Conservation (phyloP, 2,797 vertebrate species). For the Chelmon rostratus region DNA sequence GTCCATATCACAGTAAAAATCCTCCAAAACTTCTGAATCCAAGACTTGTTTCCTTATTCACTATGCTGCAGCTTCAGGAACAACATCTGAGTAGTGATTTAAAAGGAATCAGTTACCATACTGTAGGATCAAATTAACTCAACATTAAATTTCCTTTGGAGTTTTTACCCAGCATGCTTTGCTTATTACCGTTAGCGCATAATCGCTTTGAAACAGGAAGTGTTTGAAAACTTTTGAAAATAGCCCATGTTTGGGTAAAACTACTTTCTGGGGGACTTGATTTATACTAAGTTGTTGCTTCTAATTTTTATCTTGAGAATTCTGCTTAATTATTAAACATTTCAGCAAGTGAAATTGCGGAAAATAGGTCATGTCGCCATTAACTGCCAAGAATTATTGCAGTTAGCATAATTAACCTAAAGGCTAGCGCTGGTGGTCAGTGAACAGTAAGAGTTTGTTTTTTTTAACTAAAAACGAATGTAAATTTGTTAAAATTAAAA, state of each 20-base stretch:
- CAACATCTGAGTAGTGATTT: not conserved
- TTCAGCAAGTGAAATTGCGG: not conserved
- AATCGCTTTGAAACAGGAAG: not conserved
- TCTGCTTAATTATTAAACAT: not conserved
- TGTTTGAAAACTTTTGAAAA: not conserved
- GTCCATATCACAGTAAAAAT: no score
- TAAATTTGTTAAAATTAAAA: no score
- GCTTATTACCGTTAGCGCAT: not conserved
- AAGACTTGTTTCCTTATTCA: not conserved
- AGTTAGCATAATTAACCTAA: not conserved
- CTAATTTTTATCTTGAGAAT: not conserved
- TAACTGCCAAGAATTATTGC: not conserved
- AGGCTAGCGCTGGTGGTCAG: not conserved
- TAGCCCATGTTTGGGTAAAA: not conserved
- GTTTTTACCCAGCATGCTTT: not conserved
- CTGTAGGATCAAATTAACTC: not conserved
- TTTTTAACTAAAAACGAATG: no score
- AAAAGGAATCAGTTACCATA: not conserved
- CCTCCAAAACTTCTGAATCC: not conserved
- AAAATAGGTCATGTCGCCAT: not conserved
- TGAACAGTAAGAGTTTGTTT: no score
- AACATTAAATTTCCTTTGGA: not conserved
- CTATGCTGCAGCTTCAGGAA: not conserved
- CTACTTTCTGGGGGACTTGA: not conserved
- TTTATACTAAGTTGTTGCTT: not conserved